These are phyloP conservation scores for Glaucopsyche alexis DNA, from an alignment of 2,888 invertebrate genomes.

Conservation along the genomic window DNA sequence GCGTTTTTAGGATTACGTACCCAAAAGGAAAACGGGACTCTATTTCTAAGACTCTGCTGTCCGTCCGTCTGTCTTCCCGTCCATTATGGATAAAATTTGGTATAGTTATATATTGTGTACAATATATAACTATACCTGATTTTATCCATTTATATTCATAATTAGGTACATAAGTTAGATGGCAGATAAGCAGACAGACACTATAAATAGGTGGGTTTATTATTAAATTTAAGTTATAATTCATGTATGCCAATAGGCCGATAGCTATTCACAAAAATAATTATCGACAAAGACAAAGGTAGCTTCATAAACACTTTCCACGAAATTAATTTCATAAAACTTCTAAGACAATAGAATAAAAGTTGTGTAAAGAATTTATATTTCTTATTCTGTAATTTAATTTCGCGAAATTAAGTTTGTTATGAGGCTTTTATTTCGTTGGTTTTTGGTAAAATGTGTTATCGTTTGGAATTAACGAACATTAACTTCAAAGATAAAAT, in stretches of 20 bases:
- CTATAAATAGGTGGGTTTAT: too few relatives aligned
- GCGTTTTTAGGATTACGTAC: too few relatives aligned
- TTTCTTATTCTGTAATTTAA: neutral
- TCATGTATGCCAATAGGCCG: neutral
- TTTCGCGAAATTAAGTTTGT: neutral
- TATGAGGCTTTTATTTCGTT: neutral
- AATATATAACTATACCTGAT: too few relatives aligned
- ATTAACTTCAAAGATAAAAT: neutral
- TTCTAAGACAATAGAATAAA: conserved; percentile 2
- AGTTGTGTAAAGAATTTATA: conserved; percentile 1
- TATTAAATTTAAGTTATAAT: too few relatives aligned
- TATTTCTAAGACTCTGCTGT: too few relatives aligned
- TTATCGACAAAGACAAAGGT: neutral
- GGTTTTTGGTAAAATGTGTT: neutral
- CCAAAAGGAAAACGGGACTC: too few relatives aligned
- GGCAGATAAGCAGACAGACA: too few relatives aligned
- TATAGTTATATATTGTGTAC: too few relatives aligned
- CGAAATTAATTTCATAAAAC: neutral
- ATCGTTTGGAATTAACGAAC: neutral
- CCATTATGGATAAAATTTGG: too few relatives aligned
- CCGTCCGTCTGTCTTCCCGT: too few relatives aligned
- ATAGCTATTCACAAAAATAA: neutral
- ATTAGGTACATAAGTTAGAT: too few relatives aligned
- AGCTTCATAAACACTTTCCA: neutral
- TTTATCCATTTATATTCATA: too few relatives aligned